A percentile compares a stretch with the other conserved stretches of the same genome.
phyloP scores from a whole-genome alignment of 2,113 vertebrate genomes.

The Entelurus aequoreus region DNA sequence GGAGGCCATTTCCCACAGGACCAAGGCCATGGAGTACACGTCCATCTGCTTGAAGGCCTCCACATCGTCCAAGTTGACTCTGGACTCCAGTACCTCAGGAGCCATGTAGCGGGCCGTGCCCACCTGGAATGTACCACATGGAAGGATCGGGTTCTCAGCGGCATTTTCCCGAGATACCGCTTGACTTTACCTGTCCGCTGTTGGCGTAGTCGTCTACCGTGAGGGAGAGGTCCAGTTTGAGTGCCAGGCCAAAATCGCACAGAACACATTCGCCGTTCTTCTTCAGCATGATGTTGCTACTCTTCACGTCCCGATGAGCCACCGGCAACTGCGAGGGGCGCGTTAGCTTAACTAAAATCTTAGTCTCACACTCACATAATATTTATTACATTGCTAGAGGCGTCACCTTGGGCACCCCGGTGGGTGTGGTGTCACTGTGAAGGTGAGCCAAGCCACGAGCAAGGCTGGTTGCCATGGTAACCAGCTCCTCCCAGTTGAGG shows the following conservation, averaged over 20 bases:
- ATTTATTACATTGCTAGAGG: not conserved
- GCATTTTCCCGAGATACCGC: not conserved
- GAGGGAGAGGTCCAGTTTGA: slow-evolving; percentile 79
- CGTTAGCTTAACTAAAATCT: not conserved
- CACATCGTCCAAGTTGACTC: slow-evolving; percentile 87
- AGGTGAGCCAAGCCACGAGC: slow-evolving; percentile 82
- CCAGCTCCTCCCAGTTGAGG: slow-evolving; percentile 80
- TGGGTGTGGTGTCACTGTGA: slow-evolving; percentile 78
- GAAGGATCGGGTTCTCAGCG: not conserved
- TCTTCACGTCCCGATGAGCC: slow-evolving; percentile 86
- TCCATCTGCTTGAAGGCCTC: slow-evolving; percentile 94
- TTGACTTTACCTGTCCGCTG: slow-evolving; percentile 78
- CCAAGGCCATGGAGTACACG: slow-evolving; percentile 86
- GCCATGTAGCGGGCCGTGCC: slow-evolving; percentile 91
- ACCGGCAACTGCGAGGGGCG: slow-evolving; percentile 70
- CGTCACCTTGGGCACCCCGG: slow-evolving; percentile 68
- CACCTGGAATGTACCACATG: slow-evolving; percentile 64
- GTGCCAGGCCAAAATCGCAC: slow-evolving; percentile 85
- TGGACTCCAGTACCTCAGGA: slow-evolving; percentile 87
- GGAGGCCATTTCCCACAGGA: slow-evolving; percentile 88
- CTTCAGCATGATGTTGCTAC: slow-evolving; percentile 84
- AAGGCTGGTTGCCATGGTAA: slow-evolving; percentile 76
- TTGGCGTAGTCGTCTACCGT: slow-evolving; percentile 84
- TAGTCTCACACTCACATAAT: too few relatives aligned
- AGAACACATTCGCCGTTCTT: slow-evolving; percentile 75